A percentile compares a stretch with the other conserved stretches of the same genome.
Evolutionary conservation across 2,797 vertebrate genomes (phyloP).

Genomic region (Choloepus didactylus): DNA sequence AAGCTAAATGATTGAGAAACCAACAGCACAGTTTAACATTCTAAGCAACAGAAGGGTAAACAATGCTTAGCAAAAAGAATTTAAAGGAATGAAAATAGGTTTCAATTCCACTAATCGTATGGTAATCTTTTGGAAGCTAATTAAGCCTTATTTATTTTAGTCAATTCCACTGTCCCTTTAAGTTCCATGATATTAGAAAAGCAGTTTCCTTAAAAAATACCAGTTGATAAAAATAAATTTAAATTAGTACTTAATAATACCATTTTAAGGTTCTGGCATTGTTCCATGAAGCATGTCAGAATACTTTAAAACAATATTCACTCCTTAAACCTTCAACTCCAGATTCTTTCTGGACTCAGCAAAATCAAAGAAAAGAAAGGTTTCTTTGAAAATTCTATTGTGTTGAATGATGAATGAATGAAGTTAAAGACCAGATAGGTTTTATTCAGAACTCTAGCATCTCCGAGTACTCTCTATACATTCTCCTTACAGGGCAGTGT

Average conservation of each 20-base stretch:
- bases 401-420: neutral
- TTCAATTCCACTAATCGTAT: neutral
- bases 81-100: neutral
- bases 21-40: neutral
- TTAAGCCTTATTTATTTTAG: neutral
- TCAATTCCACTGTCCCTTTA: neutral
- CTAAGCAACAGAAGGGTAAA: neutral
- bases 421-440: neutral
- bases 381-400: slow-evolving; percentile 1
- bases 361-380: neutral
- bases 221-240: neutral
- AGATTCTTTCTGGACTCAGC: slow-evolving; percentile 8
- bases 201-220: neutral
- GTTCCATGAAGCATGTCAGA: neutral
- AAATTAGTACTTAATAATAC: slow-evolving; percentile 33
- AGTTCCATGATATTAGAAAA: neutral
- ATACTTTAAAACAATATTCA: neutral
- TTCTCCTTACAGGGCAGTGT: neutral
- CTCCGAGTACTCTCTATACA: neutral
- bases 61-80: neutral
- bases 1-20: neutral
- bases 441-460: neutral
- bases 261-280: slow-evolving; percentile 40
- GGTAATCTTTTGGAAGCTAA: neutral
- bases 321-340: slow-evolving; percentile 12